Evolutionary conservation across 2,888 invertebrate species (phyloP), one percentile per base, ranked within the genome.

Genomic region (Amaurobius ferox): DNA sequence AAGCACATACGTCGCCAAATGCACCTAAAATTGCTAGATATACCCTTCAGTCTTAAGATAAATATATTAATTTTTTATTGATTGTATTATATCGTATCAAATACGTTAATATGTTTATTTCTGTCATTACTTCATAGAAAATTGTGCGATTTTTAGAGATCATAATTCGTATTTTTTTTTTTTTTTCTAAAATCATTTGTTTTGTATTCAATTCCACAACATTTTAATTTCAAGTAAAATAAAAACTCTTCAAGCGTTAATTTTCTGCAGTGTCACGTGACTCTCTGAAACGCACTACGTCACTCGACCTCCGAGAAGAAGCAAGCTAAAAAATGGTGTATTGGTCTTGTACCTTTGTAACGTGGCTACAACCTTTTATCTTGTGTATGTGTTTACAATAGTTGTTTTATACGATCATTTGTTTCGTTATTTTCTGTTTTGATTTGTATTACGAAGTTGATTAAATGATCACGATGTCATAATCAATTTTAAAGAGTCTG

Each of bases 261-360:
- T 35, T 62, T 68, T 35, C 67, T 32, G 61, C 61, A 32, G 55
- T 70, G 29, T 85, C 83, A 85, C 83, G 83, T 85, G 83, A 85
- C 61, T 67, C n/a, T n/a, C 55, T 29, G 68, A 55, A 44, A 70
- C 19, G 64, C 16, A 7, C 83, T 78, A 85, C 83, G 83, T 85
- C 83, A 85, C 66, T 32, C 62, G 44, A 26, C 62, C 35, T 32
- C 32, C 29, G 79, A 73, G 55, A 68, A 72, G 67, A 83, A 76
- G 77, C 39, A 19, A 66, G 40, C 55, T 68, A 35, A 78, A 85
- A 79, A 85, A 85, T 85, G 83, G 83, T 77, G 76, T 62, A 35
- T 29, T 39, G 16, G 16, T n/a, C 68, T 40, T 16, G 35, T 30
- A 1, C 29, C 48, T 26, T 26, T 64, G 77, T 76, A 85, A 85